Evolutionary conservation across 2,113 vertebrate species (phyloP).

Genomic region (Pseudorasbora parva): DNA sequence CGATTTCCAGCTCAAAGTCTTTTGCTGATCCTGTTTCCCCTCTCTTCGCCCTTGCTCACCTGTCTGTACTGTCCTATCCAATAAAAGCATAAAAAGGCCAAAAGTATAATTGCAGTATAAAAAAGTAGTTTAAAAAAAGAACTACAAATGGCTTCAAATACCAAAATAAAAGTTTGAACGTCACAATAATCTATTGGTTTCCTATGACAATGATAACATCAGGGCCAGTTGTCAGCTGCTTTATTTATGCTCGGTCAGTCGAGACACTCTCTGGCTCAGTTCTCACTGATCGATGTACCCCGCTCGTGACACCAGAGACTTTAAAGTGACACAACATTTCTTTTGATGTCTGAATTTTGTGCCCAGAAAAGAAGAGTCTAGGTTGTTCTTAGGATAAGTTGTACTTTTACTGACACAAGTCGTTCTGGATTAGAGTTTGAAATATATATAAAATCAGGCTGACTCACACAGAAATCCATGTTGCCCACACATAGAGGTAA

Average conservation of each 20-base stretch:
- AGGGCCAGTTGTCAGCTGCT: conserved; percentile 1
- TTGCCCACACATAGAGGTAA: conserved; percentile 38
- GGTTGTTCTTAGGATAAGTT: conserved; percentile 5
- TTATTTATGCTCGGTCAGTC: conserved; percentile 13
- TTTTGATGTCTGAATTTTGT: conserved; percentile 22
- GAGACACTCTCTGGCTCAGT: conserved; percentile 10
- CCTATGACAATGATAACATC: conserved; percentile 24
- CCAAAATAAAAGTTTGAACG: not conserved
- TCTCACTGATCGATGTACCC: not conserved
- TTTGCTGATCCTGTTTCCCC: too few species aligned
- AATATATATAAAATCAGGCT: conserved; percentile 20
- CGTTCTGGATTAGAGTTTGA: conserved; percentile 13
- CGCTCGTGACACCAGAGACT: not conserved
- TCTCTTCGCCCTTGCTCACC: too few species aligned
- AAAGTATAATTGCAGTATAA: too few species aligned
- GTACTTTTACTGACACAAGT: not conserved
- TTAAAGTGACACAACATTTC: conserved; percentile 2
- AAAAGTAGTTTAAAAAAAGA: too few species aligned
- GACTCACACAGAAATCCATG: conserved; percentile 41
- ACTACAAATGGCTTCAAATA: not conserved
- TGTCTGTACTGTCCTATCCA: too few species aligned
- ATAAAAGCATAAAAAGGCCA: too few species aligned
- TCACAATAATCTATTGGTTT: not conserved
- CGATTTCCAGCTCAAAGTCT: too few species aligned
- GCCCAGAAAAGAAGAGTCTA: not conserved